Conservation (phyloP, 2,113 vertebrate genomes). For the Rhinoptilus africanus region DNA sequence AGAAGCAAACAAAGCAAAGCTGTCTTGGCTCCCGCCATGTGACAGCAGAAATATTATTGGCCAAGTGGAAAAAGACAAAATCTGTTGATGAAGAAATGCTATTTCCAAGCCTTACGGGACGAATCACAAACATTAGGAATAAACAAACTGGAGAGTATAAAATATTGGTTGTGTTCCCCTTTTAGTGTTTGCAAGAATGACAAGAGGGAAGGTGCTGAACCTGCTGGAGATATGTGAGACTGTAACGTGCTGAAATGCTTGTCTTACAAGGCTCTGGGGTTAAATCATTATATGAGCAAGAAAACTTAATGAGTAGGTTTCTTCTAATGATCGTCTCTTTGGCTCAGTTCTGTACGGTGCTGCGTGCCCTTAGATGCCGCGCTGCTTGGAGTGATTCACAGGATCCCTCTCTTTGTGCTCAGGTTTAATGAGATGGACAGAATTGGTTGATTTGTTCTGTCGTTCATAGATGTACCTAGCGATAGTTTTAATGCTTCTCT, state of each 20-base stretch:
- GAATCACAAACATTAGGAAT: conserved; percentile 14
- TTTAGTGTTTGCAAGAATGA: neutral
- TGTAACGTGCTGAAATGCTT: neutral
- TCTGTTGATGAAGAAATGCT: neutral
- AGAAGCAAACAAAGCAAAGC: conserved; percentile 1
- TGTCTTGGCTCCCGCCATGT: neutral
- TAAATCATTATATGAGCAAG: neutral
- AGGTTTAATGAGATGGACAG: neutral
- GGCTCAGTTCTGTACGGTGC: neutral
- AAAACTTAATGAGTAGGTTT: neutral
- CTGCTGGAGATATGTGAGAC: neutral
- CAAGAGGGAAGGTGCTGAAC: neutral
- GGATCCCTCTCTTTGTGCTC: neutral
- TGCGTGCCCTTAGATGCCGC: neutral
- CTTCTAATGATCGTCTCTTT: neutral
- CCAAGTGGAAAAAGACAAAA: conserved; percentile 23
- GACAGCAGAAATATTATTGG: neutral
- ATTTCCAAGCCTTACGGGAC: conserved; percentile 4
- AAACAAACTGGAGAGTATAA: neutral
- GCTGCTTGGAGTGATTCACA: neutral
- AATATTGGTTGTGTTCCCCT: neutral
- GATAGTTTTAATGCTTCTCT: neutral
- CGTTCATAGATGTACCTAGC: neutral
- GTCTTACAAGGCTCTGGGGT: neutral
- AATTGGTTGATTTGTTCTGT: neutral